Evolutionary conservation across 64 coral and sea anemone genomes (phyloP).

Genomic region (Exaiptasia diaphana): DNA sequence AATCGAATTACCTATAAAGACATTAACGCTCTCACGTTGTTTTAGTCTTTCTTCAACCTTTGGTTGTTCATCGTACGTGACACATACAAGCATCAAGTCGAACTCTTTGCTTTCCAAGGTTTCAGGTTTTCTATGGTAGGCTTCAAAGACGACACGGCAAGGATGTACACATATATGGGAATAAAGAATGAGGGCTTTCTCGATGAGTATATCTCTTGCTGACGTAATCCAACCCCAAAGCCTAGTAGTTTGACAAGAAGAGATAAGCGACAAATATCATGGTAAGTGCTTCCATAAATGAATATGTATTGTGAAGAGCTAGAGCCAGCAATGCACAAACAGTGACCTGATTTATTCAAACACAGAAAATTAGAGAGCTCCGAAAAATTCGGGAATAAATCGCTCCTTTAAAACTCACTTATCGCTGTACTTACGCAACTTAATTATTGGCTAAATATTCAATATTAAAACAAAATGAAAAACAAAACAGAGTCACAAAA

Average conservation of each 20-base stretch:
- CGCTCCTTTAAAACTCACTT: not conserved
- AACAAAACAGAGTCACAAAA: not conserved
- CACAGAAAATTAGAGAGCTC: not conserved
- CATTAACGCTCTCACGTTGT: not conserved
- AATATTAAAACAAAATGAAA: not conserved
- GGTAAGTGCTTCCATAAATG: too few species aligned
- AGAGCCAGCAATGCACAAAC: too few species aligned
- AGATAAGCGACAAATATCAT: not conserved
- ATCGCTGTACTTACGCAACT: not conserved
- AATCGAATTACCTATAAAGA: too few species aligned
- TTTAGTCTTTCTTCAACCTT: not conserved
- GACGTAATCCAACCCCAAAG: not conserved
- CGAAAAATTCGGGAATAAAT: not conserved
- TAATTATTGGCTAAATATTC: not conserved
- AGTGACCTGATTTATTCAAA: too few species aligned
- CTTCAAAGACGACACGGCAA: not conserved
- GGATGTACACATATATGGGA: not conserved
- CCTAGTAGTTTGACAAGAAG: not conserved
- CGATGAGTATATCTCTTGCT: not conserved
- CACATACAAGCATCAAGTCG: not conserved
- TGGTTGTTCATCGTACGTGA: not conserved
- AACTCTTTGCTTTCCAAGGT: not conserved
- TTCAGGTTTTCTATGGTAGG: not conserved
- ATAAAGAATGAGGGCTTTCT: not conserved
- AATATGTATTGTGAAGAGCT: too few species aligned